Conservation (phyloP, 2,113 vertebrate genomes). For the Vulpes vulpes region DNA sequence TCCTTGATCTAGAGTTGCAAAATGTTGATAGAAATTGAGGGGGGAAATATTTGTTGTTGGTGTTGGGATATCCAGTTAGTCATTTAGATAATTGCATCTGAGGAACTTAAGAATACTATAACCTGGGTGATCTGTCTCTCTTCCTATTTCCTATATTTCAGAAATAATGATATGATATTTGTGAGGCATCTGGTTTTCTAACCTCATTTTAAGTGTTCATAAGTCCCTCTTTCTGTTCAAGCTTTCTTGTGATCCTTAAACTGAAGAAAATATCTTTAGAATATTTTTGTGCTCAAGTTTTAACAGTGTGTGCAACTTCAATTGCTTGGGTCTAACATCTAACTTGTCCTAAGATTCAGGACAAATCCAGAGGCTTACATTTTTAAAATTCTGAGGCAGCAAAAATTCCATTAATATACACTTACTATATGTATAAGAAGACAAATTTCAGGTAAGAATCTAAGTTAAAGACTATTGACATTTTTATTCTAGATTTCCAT, state of each 20-base stretch:
- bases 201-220: not conserved
- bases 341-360: not conserved
- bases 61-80: not conserved
- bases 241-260: not conserved
- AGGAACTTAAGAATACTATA: not conserved
- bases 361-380: not conserved
- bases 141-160: not conserved
- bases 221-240: not conserved
- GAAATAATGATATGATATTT: not conserved
- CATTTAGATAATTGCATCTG: not conserved
- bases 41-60: not conserved
- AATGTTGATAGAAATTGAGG: not conserved
- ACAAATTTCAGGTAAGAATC: conserved; percentile 58
- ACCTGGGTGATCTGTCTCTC: not conserved
- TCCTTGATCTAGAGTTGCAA: not conserved
- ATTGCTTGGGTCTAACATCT: not conserved
- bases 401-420: not conserved
- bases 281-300: conserved; percentile 3
- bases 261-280: not conserved
- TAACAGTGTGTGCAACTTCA: not conserved
- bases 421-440: not conserved
- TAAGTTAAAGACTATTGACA: conserved; percentile 61
- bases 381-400: not conserved
- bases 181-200: not conserved
- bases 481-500: conserved; percentile 69